Conservation (phyloP, 2,113 vertebrate species). For the Uria lomvia region DNA sequence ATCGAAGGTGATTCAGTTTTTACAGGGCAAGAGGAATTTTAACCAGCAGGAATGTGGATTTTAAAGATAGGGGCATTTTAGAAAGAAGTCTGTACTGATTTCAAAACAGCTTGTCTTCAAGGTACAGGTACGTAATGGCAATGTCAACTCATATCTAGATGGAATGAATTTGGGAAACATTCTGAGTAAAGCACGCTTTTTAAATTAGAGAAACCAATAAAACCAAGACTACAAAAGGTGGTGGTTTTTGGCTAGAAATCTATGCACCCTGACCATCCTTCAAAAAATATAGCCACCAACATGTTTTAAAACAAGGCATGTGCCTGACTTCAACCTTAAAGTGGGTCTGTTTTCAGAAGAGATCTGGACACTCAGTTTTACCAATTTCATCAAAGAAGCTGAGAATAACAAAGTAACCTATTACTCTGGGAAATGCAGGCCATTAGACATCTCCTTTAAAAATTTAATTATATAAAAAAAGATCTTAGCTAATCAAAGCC, state of each 20-base stretch:
- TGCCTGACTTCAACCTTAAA: neutral
- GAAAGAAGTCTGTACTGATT: neutral
- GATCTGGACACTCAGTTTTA: neutral
- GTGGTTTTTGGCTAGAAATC: neutral
- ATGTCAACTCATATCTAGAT: neutral
- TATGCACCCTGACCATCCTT: neutral
- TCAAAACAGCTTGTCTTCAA: neutral
- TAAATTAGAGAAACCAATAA: neutral
- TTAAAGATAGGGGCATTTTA: neutral
- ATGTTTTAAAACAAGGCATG: neutral
- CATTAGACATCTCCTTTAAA: neutral
- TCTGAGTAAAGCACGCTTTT: neutral
- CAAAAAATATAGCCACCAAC: neutral
- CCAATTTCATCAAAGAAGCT: neutral
- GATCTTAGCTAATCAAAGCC: neutral
- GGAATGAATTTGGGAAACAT: neutral
- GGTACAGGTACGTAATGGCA: fast-evolving
- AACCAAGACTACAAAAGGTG: neutral
- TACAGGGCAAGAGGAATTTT: neutral
- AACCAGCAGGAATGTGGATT: neutral
- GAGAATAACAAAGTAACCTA: neutral
- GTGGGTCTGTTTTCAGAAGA: neutral
- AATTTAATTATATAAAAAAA: neutral
- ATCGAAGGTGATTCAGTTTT: neutral
- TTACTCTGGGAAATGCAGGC: neutral